A percentile compares a stretch with the other conserved stretches of the same genome.
Conservation (phyloP, 2,888 invertebrate genomes). For the Drosophila rubida region DNA sequence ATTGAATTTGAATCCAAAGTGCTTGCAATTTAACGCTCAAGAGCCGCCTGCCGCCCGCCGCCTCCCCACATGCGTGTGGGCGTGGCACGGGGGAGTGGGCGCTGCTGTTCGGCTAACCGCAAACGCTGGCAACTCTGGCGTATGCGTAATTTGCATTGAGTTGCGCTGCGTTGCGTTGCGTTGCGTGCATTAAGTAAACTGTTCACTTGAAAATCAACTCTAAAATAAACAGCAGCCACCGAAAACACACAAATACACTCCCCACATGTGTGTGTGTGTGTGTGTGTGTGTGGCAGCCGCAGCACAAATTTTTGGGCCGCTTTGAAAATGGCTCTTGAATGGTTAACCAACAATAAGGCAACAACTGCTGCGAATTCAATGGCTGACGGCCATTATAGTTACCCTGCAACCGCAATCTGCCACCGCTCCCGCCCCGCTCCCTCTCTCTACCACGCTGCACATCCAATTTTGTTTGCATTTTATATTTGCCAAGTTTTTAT, state of each 20-base stretch:
- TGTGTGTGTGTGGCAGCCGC: conserved; percentile 39
- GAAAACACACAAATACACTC: conserved; percentile 50
- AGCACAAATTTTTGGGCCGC: conserved; percentile 53
- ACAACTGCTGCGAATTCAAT: conserved; percentile 64
- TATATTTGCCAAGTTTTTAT: conserved; percentile 78
- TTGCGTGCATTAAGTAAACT: conserved; percentile 76
- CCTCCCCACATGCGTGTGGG: conserved; percentile 26
- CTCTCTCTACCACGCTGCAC: conserved; percentile 1
- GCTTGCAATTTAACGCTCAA: conserved; percentile 73
- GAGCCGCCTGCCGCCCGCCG: neutral
- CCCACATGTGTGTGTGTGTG: conserved; percentile 8
- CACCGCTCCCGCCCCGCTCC: neutral
- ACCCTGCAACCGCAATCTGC: conserved; percentile 10
- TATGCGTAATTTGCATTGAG: conserved; percentile 75
- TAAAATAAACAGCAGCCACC: conserved; percentile 73
- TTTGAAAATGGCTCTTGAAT: conserved; percentile 70
- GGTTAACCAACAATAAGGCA: conserved; percentile 75
- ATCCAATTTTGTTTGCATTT: conserved; percentile 74
- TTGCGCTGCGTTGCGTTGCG: conserved; percentile 46
- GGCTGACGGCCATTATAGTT: conserved; percentile 61
- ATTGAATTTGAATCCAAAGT: conserved; percentile 82
- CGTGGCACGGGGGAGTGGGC: conserved; percentile 47
- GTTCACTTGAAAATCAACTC: conserved; percentile 81
- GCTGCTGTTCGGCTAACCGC: conserved; percentile 61
- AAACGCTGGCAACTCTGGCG: conserved; percentile 72